Evolutionary conservation across 1,140 invertebrate genomes (phyloP).

Genomic region (Lepeophtheirus salmonis): DNA sequence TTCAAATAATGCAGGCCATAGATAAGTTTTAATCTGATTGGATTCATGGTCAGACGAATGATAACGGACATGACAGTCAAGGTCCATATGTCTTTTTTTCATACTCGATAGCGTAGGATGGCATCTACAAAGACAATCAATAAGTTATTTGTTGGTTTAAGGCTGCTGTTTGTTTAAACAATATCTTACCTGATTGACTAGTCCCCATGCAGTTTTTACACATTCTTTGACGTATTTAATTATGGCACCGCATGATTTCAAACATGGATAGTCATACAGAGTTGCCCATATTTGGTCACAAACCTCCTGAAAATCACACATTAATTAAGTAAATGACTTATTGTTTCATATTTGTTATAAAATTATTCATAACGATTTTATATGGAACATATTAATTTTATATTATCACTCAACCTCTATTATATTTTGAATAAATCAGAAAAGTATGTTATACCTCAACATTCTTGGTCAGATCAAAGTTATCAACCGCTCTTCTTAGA

Average conservation of each 20-base stretch:
- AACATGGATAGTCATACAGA: slow-evolving; percentile 50
- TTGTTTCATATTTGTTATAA: too few species aligned
- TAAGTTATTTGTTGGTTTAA: neutral
- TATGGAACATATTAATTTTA: too few species aligned
- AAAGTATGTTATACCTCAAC: slow-evolving; percentile 33
- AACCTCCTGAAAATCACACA: slow-evolving; percentile 35
- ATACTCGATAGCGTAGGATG: slow-evolving; percentile 36
- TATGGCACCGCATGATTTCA: slow-evolving; percentile 41
- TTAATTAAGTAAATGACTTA: slow-evolving; percentile 9
- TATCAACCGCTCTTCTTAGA: slow-evolving; percentile 33
- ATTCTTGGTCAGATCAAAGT: slow-evolving; percentile 35
- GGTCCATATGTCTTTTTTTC: slow-evolving; percentile 35
- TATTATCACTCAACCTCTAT: too few species aligned
- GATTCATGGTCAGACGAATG: slow-evolving; percentile 39
- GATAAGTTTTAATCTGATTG: slow-evolving; percentile 39
- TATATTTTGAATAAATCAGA: too few species aligned
- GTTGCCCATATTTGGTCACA: slow-evolving; percentile 44
- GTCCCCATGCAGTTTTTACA: slow-evolving; percentile 43
- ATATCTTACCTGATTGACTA: slow-evolving; percentile 32
- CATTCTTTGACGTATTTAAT: slow-evolving; percentile 41
- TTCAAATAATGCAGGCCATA: slow-evolving; percentile 50
- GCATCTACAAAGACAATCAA: slow-evolving; percentile 31
- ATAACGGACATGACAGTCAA: slow-evolving; percentile 41
- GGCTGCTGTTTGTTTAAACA: too few species aligned
- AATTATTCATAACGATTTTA: too few species aligned